Percentiles rank a stretch among this genome's conserved stretches.
phyloP scores from a whole-genome alignment of 2,797 vertebrate genomes.

The Numenius phaeopus region DNA sequence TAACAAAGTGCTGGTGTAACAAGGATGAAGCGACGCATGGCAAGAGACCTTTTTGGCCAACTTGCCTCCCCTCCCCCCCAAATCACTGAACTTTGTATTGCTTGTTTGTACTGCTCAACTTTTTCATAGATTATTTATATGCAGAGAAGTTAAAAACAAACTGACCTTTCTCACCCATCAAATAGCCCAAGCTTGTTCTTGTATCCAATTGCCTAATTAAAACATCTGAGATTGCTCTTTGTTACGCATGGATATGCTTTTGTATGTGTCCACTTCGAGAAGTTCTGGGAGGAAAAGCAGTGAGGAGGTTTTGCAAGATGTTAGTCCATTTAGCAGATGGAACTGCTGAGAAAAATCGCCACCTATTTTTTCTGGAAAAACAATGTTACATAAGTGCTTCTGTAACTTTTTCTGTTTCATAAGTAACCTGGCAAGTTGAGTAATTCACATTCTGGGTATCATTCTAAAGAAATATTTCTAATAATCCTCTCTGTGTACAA shows the following conservation, averaged over 20 bases:
- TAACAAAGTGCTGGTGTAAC: not conserved
- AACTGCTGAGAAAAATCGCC: slow-evolving; percentile 39
- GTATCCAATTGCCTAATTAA: slow-evolving; percentile 1
- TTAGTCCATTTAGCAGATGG: slow-evolving; percentile 40
- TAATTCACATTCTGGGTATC: slow-evolving; percentile 73
- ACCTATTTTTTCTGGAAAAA: slow-evolving; percentile 57
- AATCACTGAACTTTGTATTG: slow-evolving; percentile 54
- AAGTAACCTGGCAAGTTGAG: slow-evolving; percentile 74
- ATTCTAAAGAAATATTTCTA: slow-evolving; percentile 74
- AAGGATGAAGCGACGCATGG: not conserved
- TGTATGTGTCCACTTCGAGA: not conserved
- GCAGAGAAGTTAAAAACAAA: slow-evolving; percentile 64
- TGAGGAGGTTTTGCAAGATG: slow-evolving; percentile 36
- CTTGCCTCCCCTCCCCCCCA: not conserved
- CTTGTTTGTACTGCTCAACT: slow-evolving; percentile 52
- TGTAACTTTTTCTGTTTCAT: slow-evolving; percentile 72
- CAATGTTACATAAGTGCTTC: slow-evolving; percentile 60
- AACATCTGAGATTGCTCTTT: slow-evolving; percentile 54
- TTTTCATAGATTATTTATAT: slow-evolving; percentile 55
- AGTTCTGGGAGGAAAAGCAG: not conserved
- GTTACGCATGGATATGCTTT: not conserved
- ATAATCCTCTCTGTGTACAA: slow-evolving; percentile 75
- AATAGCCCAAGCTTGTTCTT: slow-evolving; percentile 33
- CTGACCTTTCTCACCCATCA: slow-evolving; percentile 67
- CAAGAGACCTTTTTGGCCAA: not conserved